These are phyloP conservation scores for Nasonia giraulti DNA, from an alignment of 1,140 invertebrate species.

Conservation along the genomic window DNA sequence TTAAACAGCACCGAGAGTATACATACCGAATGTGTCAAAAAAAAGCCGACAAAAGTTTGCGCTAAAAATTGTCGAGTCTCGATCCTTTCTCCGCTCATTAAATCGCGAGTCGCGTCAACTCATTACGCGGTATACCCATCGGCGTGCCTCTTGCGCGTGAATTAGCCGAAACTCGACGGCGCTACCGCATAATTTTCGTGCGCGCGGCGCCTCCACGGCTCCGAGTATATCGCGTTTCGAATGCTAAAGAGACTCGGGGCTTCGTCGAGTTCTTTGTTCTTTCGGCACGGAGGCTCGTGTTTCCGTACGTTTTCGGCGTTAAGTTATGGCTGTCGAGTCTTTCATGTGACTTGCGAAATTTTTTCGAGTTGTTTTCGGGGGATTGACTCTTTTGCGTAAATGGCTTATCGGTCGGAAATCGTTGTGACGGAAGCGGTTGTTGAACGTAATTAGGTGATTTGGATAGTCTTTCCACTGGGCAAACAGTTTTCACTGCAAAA, in stretches of 20 bases:
- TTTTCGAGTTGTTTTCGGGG: too few relatives aligned
- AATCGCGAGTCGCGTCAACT: neutral
- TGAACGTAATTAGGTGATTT: too few relatives aligned
- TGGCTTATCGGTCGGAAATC: too few relatives aligned
- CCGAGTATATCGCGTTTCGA: conserved; percentile 4
- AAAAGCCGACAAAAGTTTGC: neutral
- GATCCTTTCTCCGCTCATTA: neutral
- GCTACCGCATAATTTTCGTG: conserved; percentile 26
- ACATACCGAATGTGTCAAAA: too few relatives aligned
- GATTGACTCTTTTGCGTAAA: too few relatives aligned
- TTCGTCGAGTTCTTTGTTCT: conserved; percentile 6
- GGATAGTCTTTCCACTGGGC: too few relatives aligned
- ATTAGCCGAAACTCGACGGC: conserved; percentile 25
- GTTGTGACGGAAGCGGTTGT: too few relatives aligned
- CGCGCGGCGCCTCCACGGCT: conserved; percentile 13
- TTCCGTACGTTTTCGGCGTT: neutral
- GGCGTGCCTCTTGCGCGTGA: neutral
- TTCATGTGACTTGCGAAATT: neutral
- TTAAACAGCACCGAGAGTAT: too few relatives aligned
- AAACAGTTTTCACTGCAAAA: too few relatives aligned
- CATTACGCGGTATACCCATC: neutral
- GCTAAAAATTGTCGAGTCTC: conserved; percentile 13
- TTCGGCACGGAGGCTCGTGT: neutral
- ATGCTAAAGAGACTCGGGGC: conserved; percentile 7
- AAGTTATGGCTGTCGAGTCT: neutral